Evolutionary conservation across 2,797 vertebrate species (phyloP), one percentile per base, ranked within the genome.

Genomic region (Xiphorhynchus erythropygius): DNA sequence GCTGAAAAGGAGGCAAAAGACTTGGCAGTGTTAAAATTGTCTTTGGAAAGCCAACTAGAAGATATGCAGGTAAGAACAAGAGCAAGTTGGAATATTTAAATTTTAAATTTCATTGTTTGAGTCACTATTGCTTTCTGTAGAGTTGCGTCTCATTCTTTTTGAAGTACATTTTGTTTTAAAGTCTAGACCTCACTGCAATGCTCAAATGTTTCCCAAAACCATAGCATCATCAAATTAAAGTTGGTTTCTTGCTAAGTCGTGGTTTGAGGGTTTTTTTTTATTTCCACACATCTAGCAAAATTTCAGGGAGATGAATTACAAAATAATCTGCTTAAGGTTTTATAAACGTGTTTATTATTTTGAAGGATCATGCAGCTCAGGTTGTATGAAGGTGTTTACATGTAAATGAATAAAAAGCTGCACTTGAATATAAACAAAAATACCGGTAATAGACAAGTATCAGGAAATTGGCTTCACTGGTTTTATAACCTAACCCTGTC

Each of bases 1-100:
- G 97, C 99, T 81, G 98, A 97, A 70, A 98, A 98, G 52, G 98
- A 99, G 90, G 98, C 98, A 63, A 97, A 98, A 95, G 99, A 98
- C 96, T 96, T 99, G 95, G 87, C 96, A 0, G 96, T 90, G 2
- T 98, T 98, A 83, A 99, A 98, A 94, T 96, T 95, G 41, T 97
- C 98, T 4, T 91, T 99, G 95, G 98, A 98, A 87, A 95, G 95
- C 46, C 98, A 98, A 24, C 95, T 99, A 33, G 98, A 98, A 91
- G 98, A 98, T 11, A 97, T 98, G 21, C 98, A 99, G 98, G 99
- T 99, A 96, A 96, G 71, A 69, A 37, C 8, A 25, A 56, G 18
- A 75, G 46, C 41, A 19, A 47, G 87, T 77, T 68, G 64, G 7
- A 30, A 41, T 64, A 80, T 42, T 79, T 56, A 18, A 47, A 49